phyloP scores from a whole-genome alignment of 1,140 invertebrate species.

The Cydia splendana region DNA sequence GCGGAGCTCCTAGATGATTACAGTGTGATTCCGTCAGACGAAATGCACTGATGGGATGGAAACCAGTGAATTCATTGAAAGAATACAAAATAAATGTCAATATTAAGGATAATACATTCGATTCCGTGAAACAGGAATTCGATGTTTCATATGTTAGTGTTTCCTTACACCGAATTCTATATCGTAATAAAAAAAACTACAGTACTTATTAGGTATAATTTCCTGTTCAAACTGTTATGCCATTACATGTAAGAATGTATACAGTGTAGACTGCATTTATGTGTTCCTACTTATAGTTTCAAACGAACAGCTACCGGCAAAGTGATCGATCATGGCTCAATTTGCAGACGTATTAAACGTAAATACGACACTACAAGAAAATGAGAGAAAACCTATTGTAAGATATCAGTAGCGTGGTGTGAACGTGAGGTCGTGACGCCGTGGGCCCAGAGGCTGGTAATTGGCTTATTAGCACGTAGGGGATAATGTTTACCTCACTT shows the following conservation, averaged over 20 bases:
- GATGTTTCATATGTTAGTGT: background rate
- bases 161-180: background rate
- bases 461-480: conserved; percentile 19
- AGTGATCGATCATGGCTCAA: conserved; percentile 4
- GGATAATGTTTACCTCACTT: conserved; percentile 26
- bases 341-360: conserved; percentile 8
- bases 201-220: background rate
- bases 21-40: no score
- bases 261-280: no score
- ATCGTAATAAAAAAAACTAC: background rate
- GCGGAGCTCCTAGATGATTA: no score
- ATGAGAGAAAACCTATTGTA: conserved; percentile 26
- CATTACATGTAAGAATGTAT: no score
- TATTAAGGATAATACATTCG: background rate
- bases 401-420: conserved; percentile 18
- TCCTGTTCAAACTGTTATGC: background rate
- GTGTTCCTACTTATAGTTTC: background rate
- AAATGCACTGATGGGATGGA: no score
- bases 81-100: background rate
- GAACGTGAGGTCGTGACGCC: conserved; percentile 25
- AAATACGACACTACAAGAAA: conserved; percentile 15
- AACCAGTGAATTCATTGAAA: background rate
- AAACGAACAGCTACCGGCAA: background rate
- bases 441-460: conserved; percentile 24
- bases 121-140: background rate